Base-by-base conservation (phyloP, 2,797 vertebrate species). In the Zenarchopterus dispar region DNA sequence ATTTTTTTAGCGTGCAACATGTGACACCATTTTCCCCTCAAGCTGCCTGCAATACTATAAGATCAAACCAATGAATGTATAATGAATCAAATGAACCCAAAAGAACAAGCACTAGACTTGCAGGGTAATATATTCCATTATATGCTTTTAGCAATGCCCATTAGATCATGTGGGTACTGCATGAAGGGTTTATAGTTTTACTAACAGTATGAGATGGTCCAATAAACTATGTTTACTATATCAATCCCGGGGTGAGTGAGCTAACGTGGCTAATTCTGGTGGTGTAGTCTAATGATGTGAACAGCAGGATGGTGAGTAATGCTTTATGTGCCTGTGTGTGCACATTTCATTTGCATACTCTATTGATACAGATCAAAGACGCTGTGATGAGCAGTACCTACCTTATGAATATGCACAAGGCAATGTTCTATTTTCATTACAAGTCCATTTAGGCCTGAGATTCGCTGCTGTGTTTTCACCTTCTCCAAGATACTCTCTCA, bases 331-430 rank as follows among this genome's bases (percentile, higher is more conserved):
- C 67, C 44, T 61, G 71, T 72, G 73, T 54, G 72, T 51, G 51
- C 57, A 63, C 36, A 53, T 51, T 6, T 18, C 56, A 80, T 86
- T 82, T 86, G 73, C 81, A 81, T 73, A 70, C 70, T 78, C 61
- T 63, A 66, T 81, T 80, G 85, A 87, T 86, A 75, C 33, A 60
- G 72, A 89, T 88, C 84, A 86, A 81, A 80, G 83, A 78, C 65
- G 65, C 67, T 47, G 72, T 67, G 71, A 81, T 82, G 77, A 90
- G 84, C 65, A 56, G 44, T 28, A 57, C 56, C 57, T 57, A 41
- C 9, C 45, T 78, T 41, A 84, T 83, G 74, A 86, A 88, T 88
- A 90, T 88, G 63, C 76, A 84, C 15, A 4, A 78, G 53, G 52
- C 24, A 53, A 58, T 61, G 51, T 70, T 73, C 75, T 44, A 50